Base-by-base conservation (phyloP, 2,888 invertebrate species). In the Epinotia brunnichana region DNA sequence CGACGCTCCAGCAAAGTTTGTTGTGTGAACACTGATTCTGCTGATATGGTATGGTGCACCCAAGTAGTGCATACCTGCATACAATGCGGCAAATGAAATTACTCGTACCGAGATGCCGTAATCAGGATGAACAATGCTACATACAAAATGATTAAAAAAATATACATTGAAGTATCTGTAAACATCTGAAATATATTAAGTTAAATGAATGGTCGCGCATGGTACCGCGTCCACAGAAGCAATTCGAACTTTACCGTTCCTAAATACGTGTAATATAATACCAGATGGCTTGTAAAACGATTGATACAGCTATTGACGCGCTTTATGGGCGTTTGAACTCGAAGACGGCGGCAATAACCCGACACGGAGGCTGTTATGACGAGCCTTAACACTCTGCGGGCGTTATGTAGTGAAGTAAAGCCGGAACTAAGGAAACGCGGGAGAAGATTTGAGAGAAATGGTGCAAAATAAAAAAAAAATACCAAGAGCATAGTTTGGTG, bases 261-360 rank as follows among this genome's bases (percentile, higher is more conserved):
- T 61, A 3, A 61, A 44, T 44, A 61, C 41, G 41, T 21, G 9
- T 21, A 41, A 60, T 19, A 15, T 3, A 19, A 60, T 39, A 39
- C 19, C 51, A 39, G 39, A 41, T 39, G 21, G 66, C 66, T n/a
- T 41, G 24, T 66, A 66, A 64, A 66, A 41, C 66, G 54, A 66
- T 66, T 69, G 73, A 74, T 62, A 56, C 54, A 21, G 41, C 41
- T 19, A 15, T 64, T 39, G 54, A 19, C 21, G 10, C 19, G 39
- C n/a, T 66, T 66, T 66, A 66, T 56, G 41, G 41, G 53, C 53
- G 13, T 39, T 56, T 39, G 41, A 41, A 39, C 5, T 48, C 19
- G 41, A 66, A 66, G 17, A 62, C n/a, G 61, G n/a, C 17, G 44
- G 59, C 62, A n/a, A 48, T 48, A 62, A 62, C 48, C 48, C 29